Evolutionary conservation across 2,888 invertebrate species (phyloP).

Genomic region (Cryptophagus acutangulus): DNA sequence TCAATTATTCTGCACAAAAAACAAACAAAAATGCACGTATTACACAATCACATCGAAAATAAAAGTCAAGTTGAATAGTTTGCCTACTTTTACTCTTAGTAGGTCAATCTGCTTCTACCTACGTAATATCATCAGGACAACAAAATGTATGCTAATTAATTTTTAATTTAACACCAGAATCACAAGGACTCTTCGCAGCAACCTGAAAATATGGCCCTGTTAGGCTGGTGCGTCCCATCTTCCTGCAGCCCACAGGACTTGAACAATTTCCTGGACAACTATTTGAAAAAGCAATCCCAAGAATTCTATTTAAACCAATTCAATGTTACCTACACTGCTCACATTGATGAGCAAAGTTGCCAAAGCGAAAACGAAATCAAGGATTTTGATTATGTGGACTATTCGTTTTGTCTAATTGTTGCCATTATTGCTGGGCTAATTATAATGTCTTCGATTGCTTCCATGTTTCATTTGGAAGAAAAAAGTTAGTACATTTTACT

Average conservation of each 20-base stretch:
- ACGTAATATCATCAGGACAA: no score
- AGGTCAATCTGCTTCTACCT: no score
- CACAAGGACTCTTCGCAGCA: conserved; percentile 35
- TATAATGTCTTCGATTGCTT: no score
- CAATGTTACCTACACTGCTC: conserved; percentile 29
- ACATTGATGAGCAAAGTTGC: conserved; percentile 26
- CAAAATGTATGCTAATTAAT: no score
- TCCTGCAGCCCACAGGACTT: conserved; percentile 32
- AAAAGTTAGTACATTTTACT: no score
- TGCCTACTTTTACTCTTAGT: background rate
- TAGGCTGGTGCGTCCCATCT: conserved; percentile 38
- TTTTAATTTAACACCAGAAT: no score
- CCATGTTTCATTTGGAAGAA: no score
- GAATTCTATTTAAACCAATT: conserved; percentile 36
- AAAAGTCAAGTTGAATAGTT: conserved; percentile 1
- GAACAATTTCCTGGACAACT: conserved; percentile 27
- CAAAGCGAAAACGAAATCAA: conserved; percentile 26
- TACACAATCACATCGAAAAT: no score
- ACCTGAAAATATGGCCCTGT: conserved; percentile 29
- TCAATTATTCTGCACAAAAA: no score
- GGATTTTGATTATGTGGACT: conserved; percentile 29
- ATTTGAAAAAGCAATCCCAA: conserved; percentile 22
- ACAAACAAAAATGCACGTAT: no score
- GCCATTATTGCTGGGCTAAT: conserved; percentile 25
- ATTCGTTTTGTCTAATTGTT: conserved; percentile 28